phyloP scores from a whole-genome alignment of 2,888 invertebrate genomes.

The Doris montereyensis region DNA sequence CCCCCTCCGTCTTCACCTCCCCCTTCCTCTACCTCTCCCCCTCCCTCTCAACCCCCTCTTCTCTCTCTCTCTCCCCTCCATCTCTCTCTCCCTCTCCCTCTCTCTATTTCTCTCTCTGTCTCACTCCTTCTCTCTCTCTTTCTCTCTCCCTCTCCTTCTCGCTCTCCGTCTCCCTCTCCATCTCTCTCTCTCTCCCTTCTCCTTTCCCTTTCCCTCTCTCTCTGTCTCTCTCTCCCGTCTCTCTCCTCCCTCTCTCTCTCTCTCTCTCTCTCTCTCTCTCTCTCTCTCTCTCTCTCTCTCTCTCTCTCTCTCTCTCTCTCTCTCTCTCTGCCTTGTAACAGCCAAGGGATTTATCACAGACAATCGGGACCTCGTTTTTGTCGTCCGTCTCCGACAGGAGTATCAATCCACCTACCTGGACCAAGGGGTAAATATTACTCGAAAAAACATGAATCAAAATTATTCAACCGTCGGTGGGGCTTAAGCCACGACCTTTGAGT shows the following conservation, averaged over 20 bases:
- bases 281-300: neutral
- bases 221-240: neutral
- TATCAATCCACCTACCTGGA: too few species aligned
- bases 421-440: too few species aligned
- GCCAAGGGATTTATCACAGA: too few species aligned
- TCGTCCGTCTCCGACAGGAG: too few species aligned
- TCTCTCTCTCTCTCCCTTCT: neutral
- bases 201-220: neutral
- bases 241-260: neutral
- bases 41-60: neutral
- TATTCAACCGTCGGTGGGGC: too few species aligned
- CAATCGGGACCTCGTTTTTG: too few species aligned
- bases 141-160: neutral
- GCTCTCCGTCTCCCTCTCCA: neutral
- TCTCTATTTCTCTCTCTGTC: neutral
- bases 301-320: neutral
- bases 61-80: neutral
- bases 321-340: too few species aligned
- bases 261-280: neutral
- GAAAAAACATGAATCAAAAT: too few species aligned
- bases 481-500: too few species aligned
- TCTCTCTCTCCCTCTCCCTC: neutral
- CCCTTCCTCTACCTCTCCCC: neutral
- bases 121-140: neutral
- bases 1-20: neutral